Evolutionary conservation across 2,797 vertebrate species (phyloP), one percentile per base, ranked within the genome.

Genomic region (Rhinogobio ventralis): DNA sequence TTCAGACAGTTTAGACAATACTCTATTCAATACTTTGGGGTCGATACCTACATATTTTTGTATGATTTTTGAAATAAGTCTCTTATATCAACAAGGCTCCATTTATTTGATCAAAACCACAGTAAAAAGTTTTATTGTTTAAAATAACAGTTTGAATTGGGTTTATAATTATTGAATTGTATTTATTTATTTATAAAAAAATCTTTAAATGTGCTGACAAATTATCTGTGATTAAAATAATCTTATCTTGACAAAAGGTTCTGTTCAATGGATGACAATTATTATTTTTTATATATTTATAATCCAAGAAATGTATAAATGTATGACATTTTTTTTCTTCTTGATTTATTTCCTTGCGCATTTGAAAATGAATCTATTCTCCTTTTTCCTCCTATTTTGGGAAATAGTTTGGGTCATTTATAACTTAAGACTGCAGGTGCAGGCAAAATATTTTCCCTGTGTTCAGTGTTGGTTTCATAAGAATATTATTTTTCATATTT

Each of bases 401-500:
- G 51, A 75, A 75, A 39, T 36, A 39, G 36, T 76, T 49, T 74
- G 46, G 17, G 23, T 9, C n/a, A 82, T 49, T 49, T 62, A 39
- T 69, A 81, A 23, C 64, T 55, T 81, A 28, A n/a, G 30, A 64
- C 57, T 73, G 62, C 36, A 68, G 7, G 49, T 73, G 64, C 2
- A 87, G 62, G 39, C 66, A 68, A 28, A 66, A 68, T 39, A 14
- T 19, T 64, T 69, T 46, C 17, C 30, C 68, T 0, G 1, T 64
- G n/a, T 49, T 36, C 51, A 67, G 72, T 62, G 19, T 72, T 79
- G 6, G 45, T 67, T 79, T 84, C 62, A 55, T 73, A 46, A 39
- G 39, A 42, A 23, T 85, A 73, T 83, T 68, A 66, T 60, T 87
- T 86, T 83, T 86, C 79, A 57, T 73, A 64, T 69, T 53, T 49